Evolutionary conservation across 1,140 invertebrate genomes (phyloP).

Genomic region (Harlomillsia oculata): DNA sequence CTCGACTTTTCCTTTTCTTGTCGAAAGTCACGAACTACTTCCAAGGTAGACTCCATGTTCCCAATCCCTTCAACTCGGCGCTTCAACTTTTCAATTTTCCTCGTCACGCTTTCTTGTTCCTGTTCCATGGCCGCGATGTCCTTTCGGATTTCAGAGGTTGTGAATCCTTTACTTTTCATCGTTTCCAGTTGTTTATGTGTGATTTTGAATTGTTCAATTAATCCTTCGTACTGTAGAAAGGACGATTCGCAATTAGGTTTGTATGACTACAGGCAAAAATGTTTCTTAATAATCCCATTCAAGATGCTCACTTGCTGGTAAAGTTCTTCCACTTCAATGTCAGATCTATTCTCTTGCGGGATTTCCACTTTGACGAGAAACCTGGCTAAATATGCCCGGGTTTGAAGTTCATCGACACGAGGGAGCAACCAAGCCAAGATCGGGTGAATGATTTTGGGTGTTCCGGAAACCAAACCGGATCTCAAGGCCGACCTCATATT

Average conservation of each 20-base stretch:
- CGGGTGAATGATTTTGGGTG: conserved; percentile 62
- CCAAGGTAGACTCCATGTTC: conserved; percentile 50
- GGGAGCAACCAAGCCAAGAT: conserved; percentile 69
- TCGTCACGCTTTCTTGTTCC: conserved; percentile 63
- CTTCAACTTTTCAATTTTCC: conserved; percentile 61
- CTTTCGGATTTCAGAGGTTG: conserved; percentile 54
- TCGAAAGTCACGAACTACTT: conserved; percentile 57
- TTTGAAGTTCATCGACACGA: conserved; percentile 60
- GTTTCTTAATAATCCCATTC: too few species aligned
- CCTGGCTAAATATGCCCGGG: conserved; percentile 68
- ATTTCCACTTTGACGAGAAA: conserved; percentile 68
- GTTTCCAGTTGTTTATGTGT: conserved; percentile 63
- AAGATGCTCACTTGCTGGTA: conserved; percentile 50
- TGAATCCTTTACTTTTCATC: conserved; percentile 52
- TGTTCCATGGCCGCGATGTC: conserved; percentile 77
- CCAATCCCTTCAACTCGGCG: conserved; percentile 47
- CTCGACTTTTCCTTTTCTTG: conserved; percentile 62
- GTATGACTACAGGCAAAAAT: too few species aligned
- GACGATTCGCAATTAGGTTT: too few species aligned
- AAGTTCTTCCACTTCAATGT: conserved; percentile 60
- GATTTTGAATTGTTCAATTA: conserved; percentile 74
- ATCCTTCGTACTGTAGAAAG: conserved; percentile 56
- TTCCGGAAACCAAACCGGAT: conserved; percentile 61
- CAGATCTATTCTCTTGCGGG: conserved; percentile 67
- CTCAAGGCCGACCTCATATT: conserved; percentile 47